A percentile compares a stretch with the other conserved stretches of the same genome.
Conservation (phyloP, 2,888 invertebrate species). For the Caenorhabditis macrosperma region DNA sequence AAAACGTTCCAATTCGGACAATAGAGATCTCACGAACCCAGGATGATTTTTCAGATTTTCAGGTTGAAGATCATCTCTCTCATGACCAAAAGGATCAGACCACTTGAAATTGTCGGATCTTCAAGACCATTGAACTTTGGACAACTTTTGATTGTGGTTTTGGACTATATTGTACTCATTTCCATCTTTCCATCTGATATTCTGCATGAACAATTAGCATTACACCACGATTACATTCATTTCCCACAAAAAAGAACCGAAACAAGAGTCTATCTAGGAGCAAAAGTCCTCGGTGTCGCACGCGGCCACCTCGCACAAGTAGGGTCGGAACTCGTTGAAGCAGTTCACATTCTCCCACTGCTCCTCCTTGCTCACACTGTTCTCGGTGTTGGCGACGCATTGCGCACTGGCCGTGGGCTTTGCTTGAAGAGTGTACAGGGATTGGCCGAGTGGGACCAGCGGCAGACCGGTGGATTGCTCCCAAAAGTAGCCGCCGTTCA, state of each 20-base stretch:
- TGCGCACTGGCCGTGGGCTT: neutral
- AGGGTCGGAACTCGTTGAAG: conserved; percentile 7
- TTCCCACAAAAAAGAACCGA: neutral
- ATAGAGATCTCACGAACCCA: too few species aligned
- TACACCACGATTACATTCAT: too few species aligned
- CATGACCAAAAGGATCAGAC: too few species aligned
- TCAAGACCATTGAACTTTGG: too few species aligned
- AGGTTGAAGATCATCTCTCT: too few species aligned
- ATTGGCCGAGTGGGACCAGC: conserved; percentile 1
- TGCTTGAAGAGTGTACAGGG: neutral
- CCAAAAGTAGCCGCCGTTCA: conserved; percentile 39
- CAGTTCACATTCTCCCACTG: conserved; percentile 27
- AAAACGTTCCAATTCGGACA: too few species aligned
- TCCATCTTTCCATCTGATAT: too few species aligned
- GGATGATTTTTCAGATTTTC: too few species aligned
- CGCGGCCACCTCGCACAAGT: conserved; percentile 9
- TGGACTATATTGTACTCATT: too few species aligned
- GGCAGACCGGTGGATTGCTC: conserved; percentile 21
- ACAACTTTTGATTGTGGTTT: too few species aligned
- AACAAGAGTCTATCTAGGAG: neutral
- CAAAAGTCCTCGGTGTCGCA: conserved; percentile 37
- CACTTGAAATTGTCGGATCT: too few species aligned
- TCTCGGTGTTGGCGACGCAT: conserved; percentile 15
- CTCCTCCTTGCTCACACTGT: neutral
- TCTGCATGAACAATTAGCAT: too few species aligned